Base-by-base conservation (phyloP, 2,888 invertebrate genomes). In the Hofmannophila pseudospretella region DNA sequence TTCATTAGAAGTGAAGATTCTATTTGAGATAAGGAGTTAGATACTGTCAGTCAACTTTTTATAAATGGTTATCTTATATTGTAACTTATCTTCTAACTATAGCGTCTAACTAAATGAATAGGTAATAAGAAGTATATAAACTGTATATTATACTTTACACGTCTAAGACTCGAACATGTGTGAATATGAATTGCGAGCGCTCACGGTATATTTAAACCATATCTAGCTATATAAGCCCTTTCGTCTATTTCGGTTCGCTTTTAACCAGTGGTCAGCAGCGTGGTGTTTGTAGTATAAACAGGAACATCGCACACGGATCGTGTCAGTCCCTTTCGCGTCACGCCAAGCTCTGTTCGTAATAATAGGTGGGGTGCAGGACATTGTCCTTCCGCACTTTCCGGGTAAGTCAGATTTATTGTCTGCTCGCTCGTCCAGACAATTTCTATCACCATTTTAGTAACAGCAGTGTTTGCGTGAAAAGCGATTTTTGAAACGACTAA, bases 331-430 rank as follows among this genome's bases (percentile, higher is more conserved):
- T 71, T 65, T 65, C 67, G 67, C 45, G 57, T 47, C 54, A 56
- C 54, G 57, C 58, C 50, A 54, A 51, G 51, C 53, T 58, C 59
- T 42, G 56, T 52, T 51, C 55, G 48, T 65, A 65, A 59, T 65
- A 60, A 69, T 63, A 65, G 57, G 49, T 61, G 60, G 80, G 80
- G 74, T 58, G 67, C 49, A 64, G 74, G 72, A 66, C 76, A 54
- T 75, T 75, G 77, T 70, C 77, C 82, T 72, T 69, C 67, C 71
- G 64, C 57, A 52, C 52, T 59, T 58, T 51, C 44, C 45, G 45
- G 45, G 39, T 33, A 34, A 37, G 38, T 41, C 39, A 12, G 19
- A 39, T 32, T 39, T 33, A 25, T 32, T 32, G 44, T 46, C 38
- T 45, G 39, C 45, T 32, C 23, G 29, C 36, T 25, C 11, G 27